Base-by-base conservation (phyloP, 1,140 invertebrate species). In the Hycleus cichorii region DNA sequence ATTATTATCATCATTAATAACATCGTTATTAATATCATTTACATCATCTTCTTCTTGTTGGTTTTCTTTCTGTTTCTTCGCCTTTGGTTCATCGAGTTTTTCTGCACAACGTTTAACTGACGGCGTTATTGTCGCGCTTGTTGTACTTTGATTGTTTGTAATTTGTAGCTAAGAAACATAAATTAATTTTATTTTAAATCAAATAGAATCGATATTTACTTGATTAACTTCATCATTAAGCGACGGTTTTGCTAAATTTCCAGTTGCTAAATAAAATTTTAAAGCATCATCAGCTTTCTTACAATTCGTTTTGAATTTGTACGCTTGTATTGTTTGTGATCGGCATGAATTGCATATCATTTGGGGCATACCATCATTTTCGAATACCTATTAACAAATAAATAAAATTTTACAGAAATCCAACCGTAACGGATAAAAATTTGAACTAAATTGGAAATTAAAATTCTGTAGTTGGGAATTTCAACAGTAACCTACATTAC, bases 261-360 rank as follows among this genome's bases (percentile, higher is more conserved):
- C 85, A 46, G 82, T 83, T 26, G 83, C 74, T 26, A 87, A 77
- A 69, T 79, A 88, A 39, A 83, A 79, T 39, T 84, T 76, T 2
- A 88, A 69, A 0, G 81, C 78, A 61, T 85, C 85, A 69, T 89
- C 86, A 0, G 84, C 83, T 69, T 82, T 80, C 61, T 86, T 85
- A 58, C 86, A 87, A 66, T 87, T 83, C 50, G 82, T 78, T 64
- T 88, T 89, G 62, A 86, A 89, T 52, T 81, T 83, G 71, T 88
- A 88, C 9, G 80, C 83, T 60, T 83, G 74, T 55, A 83, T 81
- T 62, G 87, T 79, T 47, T 85, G 83, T 64, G 80, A 78, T 3
- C 81, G 81, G 59, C 87, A 89, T 44, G 77, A 77, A 10, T 74
- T 75, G 63, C 87, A 89, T 40, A 89, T 86, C 65, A 79, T 81